Base-by-base conservation (phyloP, 2,888 invertebrate species). In the Arrhopalites spinosus region DNA sequence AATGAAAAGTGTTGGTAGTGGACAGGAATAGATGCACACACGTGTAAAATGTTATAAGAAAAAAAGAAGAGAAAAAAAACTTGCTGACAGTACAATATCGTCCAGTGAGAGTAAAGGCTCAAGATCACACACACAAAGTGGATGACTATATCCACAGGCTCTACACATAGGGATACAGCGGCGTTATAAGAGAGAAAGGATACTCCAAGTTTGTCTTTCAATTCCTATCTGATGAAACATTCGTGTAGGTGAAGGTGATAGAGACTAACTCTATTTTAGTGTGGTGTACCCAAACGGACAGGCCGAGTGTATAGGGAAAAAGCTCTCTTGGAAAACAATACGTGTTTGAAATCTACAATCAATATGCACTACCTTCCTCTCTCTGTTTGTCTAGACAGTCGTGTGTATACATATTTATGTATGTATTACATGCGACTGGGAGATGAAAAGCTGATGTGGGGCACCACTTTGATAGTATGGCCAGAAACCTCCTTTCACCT, bases 311-410 rank as follows among this genome's bases (percentile, higher is more conserved):
- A 43, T 59, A 23, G 59, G 36, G 36, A 59, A 17, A 73, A 73
- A 64, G 70, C 73, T 77, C 63, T 64, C 75, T 64, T 73, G 70
- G 74, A 78, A 74, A 76, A 76, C 76, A 74, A 76, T 74, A 69
- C 78, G 78, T 78, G 78, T 76, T 76, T 78, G 78, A 74, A 78
- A 78, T 78, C 73, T 76, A 73, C 70, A 78, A 76, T 66, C 71
- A 76, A 76, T 76, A 74, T 59, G 71, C 59, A 59, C n/a, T 53
- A 59, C 71, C 43, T 43, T 71, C 45, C 59, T 20, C 45, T 68
- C 15, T 68, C 13, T 68, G 47, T 68, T 27, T 69, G 50, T 50
- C 3, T 11, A n/a, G 50, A 8, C n/a, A 8, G 20, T 50, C 15
- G 50, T 50, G 8, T 50, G 17, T 20, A 50, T 17, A 20, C 20